Base-by-base conservation (phyloP, 1,140 invertebrate genomes). In the Sitophilus oryzae region DNA sequence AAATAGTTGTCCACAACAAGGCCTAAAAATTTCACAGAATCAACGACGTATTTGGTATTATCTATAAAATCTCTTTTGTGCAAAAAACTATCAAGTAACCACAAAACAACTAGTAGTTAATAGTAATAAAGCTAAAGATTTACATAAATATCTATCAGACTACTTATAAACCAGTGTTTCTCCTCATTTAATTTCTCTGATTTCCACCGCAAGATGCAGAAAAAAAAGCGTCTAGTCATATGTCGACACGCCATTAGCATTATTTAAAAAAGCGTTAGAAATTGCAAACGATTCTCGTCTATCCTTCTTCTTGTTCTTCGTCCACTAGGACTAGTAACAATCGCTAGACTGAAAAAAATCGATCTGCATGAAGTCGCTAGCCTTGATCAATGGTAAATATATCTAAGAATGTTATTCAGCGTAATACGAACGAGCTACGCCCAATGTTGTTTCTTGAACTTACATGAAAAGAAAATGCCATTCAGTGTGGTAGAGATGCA, bases 381-480 rank as follows among this genome's bases (percentile, higher is more conserved):
- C 51, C 51, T 53, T 53, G 51, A 53, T 53, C 51, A 46, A 53
- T 40, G 44, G 44, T 53, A 53, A 53, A 53, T 53, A 53, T 53
- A n/a, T n/a, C n/a, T n/a, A 53, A 42, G 51, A 53, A 53, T 53
- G 51, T 44, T 53, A 53, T 53, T 53, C 42, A 46, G 51, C 46
- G 16, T 40, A 30, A 20, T 23, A 30, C 35, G 43, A 46, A 10
- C 46, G n/a, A n/a, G 51, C 51, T 53, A 53, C 51, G 51, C 51
- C 51, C 51, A 53, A 46, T 21, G 42, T 53, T 53, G 21, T 53
- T 44, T 46, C 51, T 52, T 43, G 40, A 20, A 43, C 50, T 52
- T 38, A 52, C 44, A 53, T 46, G 51, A 44, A n/a, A n/a, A 38
- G 51, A 53, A 53, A 46, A 40, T 42, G 42, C 20, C 51, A 53